Evolutionary conservation across 2,797 vertebrate genomes (phyloP), one percentile per base, ranked within the genome.

Genomic region (Characodon lateralis): DNA sequence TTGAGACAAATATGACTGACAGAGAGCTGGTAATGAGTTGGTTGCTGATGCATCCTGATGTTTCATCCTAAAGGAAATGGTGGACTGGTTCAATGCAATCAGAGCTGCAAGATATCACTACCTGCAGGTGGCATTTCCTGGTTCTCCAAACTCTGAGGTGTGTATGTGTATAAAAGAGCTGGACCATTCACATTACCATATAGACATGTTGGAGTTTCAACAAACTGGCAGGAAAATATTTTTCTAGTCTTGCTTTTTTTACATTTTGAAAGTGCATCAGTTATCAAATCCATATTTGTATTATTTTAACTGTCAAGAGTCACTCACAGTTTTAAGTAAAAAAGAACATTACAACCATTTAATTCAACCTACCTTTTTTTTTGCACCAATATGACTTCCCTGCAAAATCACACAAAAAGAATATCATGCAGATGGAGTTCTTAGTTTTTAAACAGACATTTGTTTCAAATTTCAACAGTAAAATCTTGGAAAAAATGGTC

Each of bases 81-180:
- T 97, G 82, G 97, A 99, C 88, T 99, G 98, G 98, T 99, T 98
- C 93, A 99, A 98, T 0, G 97, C 96, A n/a, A 97, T 99, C 80
- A 94, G 98, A 53, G 98, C 97, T 0, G 97, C 97, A 5, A 96
- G 98, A 18, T 97, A 99, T 90, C 98, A 98, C 90, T 99, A 98
- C 93, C 94, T 98, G 86, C 97, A 99, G 91, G 98, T 99, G 93
- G 98, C 98, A 0, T 99, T 97, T 92, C 98, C 98, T 0, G 97
- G 96, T 74, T 96, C 98, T 80, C 91, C 94, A 0, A 91, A 95
- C 0, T 66, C 89, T 2, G 97, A 98, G 0, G 98, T 99, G 87
- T 79, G 74, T 77, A 63, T 35, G 1, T 41, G 31, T 35, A 22
- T 24, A n/a, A 41, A 12, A n/a, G 10, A 3, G 1, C 65, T n/a